Evolutionary conservation across 2,113 vertebrate genomes (phyloP).

Genomic region (Perccottus glenii): DNA sequence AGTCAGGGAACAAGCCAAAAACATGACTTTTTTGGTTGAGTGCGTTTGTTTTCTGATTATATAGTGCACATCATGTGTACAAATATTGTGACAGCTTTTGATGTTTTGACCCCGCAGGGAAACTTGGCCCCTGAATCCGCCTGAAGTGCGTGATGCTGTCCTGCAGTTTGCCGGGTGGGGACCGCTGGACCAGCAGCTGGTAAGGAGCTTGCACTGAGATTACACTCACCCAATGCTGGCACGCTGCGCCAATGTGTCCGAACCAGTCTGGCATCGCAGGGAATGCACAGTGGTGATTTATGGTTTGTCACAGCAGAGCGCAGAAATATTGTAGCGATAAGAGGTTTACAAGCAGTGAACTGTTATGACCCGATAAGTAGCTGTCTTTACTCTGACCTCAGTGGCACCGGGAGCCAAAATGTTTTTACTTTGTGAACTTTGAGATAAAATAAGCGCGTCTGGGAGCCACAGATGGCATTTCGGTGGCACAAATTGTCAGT

Average conservation of each 20-base stretch:
- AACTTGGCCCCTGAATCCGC: conserved; percentile 88
- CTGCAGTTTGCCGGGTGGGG: conserved; percentile 98
- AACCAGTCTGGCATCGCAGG: background rate
- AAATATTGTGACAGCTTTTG: background rate
- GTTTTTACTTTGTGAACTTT: conserved; percentile 20
- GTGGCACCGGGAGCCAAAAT: conserved; percentile 20
- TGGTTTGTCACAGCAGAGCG: conserved; percentile 18
- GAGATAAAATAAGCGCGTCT: conserved; percentile 12
- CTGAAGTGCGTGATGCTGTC: conserved; percentile 88
- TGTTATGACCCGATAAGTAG: conserved; percentile 24
- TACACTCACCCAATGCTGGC: conserved; percentile 16
- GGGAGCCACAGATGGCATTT: conserved; percentile 65
- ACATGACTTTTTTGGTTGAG: conserved; percentile 15
- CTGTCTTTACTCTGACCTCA: conserved; percentile 38
- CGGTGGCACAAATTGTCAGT: conserved; percentile 37
- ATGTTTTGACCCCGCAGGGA: conserved; percentile 80
- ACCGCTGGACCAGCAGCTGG: conserved; percentile 93
- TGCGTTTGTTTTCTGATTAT: conserved; percentile 22
- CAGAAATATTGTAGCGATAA: conserved; percentile 21
- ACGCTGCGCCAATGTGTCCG: conserved; percentile 17
- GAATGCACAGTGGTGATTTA: conserved; percentile 14
- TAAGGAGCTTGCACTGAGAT: conserved; percentile 75
- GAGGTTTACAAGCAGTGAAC: conserved; percentile 14
- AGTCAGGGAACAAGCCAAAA: conserved; percentile 19
- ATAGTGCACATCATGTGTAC: background rate